Percentiles rank a stretch among this genome's conserved stretches.
These are phyloP conservation scores for Leptosomus discolor DNA, from an alignment of 2,113 vertebrate genomes.

Conservation along the genomic window DNA sequence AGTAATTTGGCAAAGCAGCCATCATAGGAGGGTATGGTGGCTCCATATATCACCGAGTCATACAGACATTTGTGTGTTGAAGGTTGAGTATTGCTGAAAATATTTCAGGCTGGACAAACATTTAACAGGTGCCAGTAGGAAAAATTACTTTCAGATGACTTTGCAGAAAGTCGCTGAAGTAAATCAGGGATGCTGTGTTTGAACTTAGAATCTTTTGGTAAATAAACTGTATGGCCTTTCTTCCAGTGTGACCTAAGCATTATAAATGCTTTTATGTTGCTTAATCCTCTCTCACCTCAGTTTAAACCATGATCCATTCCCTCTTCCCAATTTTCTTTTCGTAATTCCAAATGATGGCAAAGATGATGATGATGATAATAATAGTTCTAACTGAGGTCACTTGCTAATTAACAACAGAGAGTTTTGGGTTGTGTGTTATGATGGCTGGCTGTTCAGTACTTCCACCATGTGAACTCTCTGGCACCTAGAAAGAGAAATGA, in stretches of 20 bases:
- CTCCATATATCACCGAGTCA: background rate
- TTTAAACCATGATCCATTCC: background rate
- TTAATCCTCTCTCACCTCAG: background rate
- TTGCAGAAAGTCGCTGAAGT: background rate
- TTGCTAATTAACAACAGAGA: background rate
- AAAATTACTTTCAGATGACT: background rate
- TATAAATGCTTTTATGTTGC: background rate
- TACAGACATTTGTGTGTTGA: background rate
- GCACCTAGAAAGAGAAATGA: background rate
- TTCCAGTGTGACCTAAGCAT: background rate
- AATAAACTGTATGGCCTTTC: background rate
- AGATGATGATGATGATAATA: background rate
- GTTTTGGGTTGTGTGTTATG: background rate
- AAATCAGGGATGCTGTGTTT: background rate
- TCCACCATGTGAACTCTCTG: background rate
- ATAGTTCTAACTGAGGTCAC: background rate
- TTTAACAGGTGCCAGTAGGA: background rate
- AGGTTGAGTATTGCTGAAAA: background rate
- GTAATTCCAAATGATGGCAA: background rate
- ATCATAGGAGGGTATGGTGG: background rate
- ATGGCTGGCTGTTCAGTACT: background rate
- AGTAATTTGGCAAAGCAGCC: background rate
- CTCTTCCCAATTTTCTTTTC: background rate
- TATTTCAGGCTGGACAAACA: background rate
- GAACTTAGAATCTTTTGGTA: background rate